These are phyloP conservation scores for Trachymyrmex septentrionalis DNA, from an alignment of 1,140 invertebrate species.

Conservation along the genomic window DNA sequence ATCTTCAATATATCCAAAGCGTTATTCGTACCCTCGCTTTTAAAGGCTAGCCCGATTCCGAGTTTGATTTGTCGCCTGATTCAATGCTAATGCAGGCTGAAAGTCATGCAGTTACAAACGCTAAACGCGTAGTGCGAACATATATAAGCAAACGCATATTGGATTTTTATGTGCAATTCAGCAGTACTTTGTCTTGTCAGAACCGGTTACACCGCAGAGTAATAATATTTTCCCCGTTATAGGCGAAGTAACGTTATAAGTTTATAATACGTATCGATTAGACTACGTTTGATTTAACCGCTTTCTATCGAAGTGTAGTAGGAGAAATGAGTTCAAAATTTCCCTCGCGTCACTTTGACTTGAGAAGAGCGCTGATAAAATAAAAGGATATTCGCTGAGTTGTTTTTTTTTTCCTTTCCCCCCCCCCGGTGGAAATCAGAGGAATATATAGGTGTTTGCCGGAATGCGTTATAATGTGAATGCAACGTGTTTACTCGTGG, in stretches of 20 bases:
- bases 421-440: background rate
- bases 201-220: background rate
- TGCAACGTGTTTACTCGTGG: constrained; percentile 27
- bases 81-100: constrained; percentile 29
- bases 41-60: background rate
- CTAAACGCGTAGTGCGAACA: background rate
- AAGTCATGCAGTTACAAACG: background rate
- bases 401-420: background rate
- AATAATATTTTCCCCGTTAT: background rate
- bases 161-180: constrained; percentile 39
- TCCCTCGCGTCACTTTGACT: background rate
- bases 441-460: background rate
- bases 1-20: background rate
- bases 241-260: background rate
- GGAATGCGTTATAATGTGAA: constrained; percentile 3
- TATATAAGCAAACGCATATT: background rate
- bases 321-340: background rate
- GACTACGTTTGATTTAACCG: background rate
- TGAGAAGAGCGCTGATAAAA: background rate
- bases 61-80: constrained; percentile 23
- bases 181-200: constrained; percentile 1
- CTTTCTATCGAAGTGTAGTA: background rate
- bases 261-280: constrained; percentile 25
- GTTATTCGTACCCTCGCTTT: constrained; percentile 1
- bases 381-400: background rate